Evolutionary conservation across 2,797 vertebrate species (phyloP), one percentile per base, ranked within the genome.

Genomic region (Sebastes taczanowskii): DNA sequence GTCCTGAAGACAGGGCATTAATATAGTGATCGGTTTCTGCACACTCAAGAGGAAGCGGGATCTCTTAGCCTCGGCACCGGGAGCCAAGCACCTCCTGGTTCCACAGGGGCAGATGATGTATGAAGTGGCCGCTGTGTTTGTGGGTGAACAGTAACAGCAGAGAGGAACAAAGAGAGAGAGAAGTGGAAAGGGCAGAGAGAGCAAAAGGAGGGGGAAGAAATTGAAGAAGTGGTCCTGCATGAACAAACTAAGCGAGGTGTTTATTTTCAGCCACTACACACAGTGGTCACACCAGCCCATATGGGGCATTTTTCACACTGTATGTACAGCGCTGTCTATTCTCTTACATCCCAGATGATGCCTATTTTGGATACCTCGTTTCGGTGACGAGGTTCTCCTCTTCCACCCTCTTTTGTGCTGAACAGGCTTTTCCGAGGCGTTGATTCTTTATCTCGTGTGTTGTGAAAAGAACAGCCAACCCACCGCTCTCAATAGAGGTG

Each of bases 221-320:
- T 11, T 35, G 67, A 80, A 71, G 56, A 20, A 71, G 63, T 68
- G 61, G 75, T 77, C 70, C 49, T 34, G 38, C 74, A 71, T 64
- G 52, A 93, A 91, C 88, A 77, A 81, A n/a, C 49, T 52, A 52
- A 92, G 76, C 82, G 86, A 91, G 84, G 81, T 90, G 78, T 91
- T 91, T 72, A 85, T 94, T 93, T 92, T 93, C 93, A 95, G 94
- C 91, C 92, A 88, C 27, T 82, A 81, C 86, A 81, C 85, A 89
- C 81, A 82, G 88, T 52, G 94, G 68, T 70, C 89, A 85, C 84
- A 83, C 66, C 42, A 69, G 89, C 88, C 84, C 74, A 85, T 56
- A 67, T 59, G 87, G 88, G 76, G 77, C 84, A 89, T 94, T 95
- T 92, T 94, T 94, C 92, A 92, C 88, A 61, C 88, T 86, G 84